phyloP scores from a whole-genome alignment of 2,797 vertebrate species.

The Hipposideros larvatus region DNA sequence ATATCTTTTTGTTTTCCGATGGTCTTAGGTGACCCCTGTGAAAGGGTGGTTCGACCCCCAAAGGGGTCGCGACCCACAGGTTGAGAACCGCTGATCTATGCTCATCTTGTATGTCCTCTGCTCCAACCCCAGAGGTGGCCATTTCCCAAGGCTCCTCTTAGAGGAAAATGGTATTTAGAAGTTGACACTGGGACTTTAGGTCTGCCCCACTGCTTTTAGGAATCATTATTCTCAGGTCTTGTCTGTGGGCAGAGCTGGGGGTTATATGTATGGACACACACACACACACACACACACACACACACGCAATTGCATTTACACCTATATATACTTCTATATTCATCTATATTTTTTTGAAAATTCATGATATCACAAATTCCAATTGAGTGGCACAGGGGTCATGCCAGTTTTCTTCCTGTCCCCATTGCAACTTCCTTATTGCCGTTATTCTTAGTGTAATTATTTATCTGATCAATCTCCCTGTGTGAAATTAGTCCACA shows the following conservation, averaged over 20 bases:
- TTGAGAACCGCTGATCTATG: neutral
- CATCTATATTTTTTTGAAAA: neutral
- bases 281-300: neutral
- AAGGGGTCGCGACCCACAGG: no score
- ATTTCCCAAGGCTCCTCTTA: neutral
- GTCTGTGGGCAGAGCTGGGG: neutral
- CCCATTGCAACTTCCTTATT: neutral
- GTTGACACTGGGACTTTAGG: neutral
- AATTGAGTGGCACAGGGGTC: neutral
- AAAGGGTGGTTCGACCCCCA: no score
- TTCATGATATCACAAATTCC: neutral
- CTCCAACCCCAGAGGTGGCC: no score
- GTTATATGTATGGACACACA: no score
- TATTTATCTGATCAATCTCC: neutral
- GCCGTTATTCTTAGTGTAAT: neutral
- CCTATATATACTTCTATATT: neutral
- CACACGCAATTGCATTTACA: neutral
- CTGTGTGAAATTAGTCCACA: neutral
- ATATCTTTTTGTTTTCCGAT: no score
- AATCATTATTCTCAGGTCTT: neutral
- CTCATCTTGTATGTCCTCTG: neutral
- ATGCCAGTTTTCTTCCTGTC: neutral
- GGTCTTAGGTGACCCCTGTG: no score
- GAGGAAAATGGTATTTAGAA: neutral
- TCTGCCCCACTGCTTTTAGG: neutral